phyloP scores from a whole-genome alignment of 2,113 vertebrate species.

The Datnioides undecimradiatus region DNA sequence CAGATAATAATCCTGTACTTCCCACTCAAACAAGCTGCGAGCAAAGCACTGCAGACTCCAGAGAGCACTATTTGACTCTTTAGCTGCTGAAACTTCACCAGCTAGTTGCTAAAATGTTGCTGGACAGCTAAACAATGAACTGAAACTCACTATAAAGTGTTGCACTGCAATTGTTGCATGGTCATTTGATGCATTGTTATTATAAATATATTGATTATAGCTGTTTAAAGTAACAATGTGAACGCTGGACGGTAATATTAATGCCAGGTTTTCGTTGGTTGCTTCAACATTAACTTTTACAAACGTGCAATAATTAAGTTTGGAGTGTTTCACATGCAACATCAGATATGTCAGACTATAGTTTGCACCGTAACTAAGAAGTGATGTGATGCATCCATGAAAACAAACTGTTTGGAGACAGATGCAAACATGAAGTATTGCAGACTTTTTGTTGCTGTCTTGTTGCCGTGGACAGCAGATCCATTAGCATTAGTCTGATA shows the following conservation, averaged over 20 bases:
- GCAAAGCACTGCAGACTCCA: no score
- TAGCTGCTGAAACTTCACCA: no score
- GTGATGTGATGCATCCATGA: background rate
- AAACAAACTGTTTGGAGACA: background rate
- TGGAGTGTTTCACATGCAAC: background rate
- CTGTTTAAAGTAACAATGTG: background rate
- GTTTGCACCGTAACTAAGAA: background rate
- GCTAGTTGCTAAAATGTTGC: no score
- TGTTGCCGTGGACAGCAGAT: conserved; percentile 2
- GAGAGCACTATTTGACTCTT: no score
- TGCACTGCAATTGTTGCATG: background rate
- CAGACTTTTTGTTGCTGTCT: background rate
- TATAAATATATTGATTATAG: background rate
- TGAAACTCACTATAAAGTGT: no score
- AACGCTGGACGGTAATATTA: background rate
- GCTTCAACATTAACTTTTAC: background rate
- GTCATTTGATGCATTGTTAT: background rate
- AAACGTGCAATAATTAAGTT: background rate
- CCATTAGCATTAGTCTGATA: conserved; percentile 33
- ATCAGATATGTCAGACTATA: no score
- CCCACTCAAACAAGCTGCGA: no score
- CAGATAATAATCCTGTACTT: no score
- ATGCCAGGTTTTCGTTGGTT: background rate
- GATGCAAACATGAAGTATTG: background rate
- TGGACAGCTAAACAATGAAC: no score